A percentile compares a stretch with the other conserved stretches of the same genome.
phyloP scores from a whole-genome alignment of 2,797 vertebrate genomes.

The Intellagama lesueurii region DNA sequence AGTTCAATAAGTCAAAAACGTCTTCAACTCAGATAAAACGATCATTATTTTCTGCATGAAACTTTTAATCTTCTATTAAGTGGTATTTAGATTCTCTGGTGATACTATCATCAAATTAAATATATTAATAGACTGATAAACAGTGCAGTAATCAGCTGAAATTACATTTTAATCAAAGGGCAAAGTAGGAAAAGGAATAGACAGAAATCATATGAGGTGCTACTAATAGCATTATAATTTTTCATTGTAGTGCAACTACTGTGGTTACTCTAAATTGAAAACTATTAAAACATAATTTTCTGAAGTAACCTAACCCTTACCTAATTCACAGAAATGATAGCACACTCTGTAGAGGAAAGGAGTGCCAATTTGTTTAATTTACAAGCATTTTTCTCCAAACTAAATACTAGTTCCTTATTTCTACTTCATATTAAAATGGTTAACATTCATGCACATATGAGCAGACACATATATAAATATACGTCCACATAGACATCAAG shows the following conservation, averaged over 20 bases:
- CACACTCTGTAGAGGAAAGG: neutral
- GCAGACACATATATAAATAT: neutral
- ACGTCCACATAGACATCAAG: neutral
- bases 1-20: slow-evolving; percentile 21
- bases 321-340: slow-evolving; percentile 31
- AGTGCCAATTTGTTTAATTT: slow-evolving; percentile 20
- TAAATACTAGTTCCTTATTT: slow-evolving; percentile 15
- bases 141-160: slow-evolving; percentile 27
- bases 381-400: neutral
- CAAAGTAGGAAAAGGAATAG: slow-evolving; percentile 27
- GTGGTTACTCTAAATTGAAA: slow-evolving; percentile 22
- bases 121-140: slow-evolving; percentile 42
- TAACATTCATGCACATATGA: neutral
- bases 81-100: slow-evolving; percentile 32
- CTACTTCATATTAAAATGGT: neutral
- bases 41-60: slow-evolving; percentile 19
- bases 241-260: slow-evolving; percentile 15
- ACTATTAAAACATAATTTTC: slow-evolving; percentile 45
- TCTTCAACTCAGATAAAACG: slow-evolving; percentile 20
- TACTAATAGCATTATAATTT: slow-evolving; percentile 37
- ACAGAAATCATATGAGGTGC: slow-evolving; percentile 36
- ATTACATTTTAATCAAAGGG: slow-evolving; percentile 46
- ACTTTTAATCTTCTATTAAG: slow-evolving; percentile 18
- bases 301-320: slow-evolving; percentile 20
- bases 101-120: slow-evolving; percentile 29